A percentile compares a stretch with the other conserved stretches of the same genome.
These are phyloP conservation scores for Drosophila lacteicornis DNA, from an alignment of 1,140 invertebrate genomes.

Conservation along the genomic window DNA sequence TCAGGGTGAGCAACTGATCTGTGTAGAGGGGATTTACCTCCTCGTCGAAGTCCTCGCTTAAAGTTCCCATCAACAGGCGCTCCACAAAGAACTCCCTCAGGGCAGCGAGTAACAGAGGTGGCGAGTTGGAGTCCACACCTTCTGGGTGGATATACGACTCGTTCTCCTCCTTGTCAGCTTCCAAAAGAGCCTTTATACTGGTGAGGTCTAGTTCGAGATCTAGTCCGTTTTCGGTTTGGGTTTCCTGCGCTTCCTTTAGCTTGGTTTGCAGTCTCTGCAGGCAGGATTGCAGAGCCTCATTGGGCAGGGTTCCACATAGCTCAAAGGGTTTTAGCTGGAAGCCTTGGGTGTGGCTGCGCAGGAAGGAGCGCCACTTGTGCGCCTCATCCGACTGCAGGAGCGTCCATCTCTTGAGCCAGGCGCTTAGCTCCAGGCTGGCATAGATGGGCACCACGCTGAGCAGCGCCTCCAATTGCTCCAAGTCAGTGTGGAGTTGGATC, in stretches of 20 bases:
- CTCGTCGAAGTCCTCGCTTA: slow-evolving; percentile 44
- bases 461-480: slow-evolving; percentile 38
- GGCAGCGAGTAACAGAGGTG: slow-evolving; percentile 44
- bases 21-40: slow-evolving; percentile 59
- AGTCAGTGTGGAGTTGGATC: slow-evolving; percentile 36
- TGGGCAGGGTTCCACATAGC: neutral
- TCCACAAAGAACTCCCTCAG: slow-evolving; percentile 58
- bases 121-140: slow-evolving; percentile 7
- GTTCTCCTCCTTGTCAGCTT: slow-evolving; percentile 9
- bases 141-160: slow-evolving; percentile 14
- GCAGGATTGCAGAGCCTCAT: slow-evolving; percentile 6
- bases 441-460: slow-evolving; percentile 59
- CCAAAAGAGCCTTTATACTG: slow-evolving; percentile 18
- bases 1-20: slow-evolving; percentile 61
- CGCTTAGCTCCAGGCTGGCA: slow-evolving; percentile 52
- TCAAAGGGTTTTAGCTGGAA: slow-evolving; percentile 60
- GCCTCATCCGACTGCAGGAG: slow-evolving; percentile 58
- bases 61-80: slow-evolving; percentile 39
- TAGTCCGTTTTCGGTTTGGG: neutral
- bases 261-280: slow-evolving; percentile 32
- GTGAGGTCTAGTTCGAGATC: slow-evolving; percentile 38
- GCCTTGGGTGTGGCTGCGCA: slow-evolving; percentile 20
- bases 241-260: slow-evolving; percentile 21
- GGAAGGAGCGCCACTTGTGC: slow-evolving; percentile 51
- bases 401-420: slow-evolving; percentile 52